A percentile compares a stretch with the other conserved stretches of the same genome.
Conservation (phyloP, 2,113 vertebrate genomes). For the Petaurus breviceps region DNA sequence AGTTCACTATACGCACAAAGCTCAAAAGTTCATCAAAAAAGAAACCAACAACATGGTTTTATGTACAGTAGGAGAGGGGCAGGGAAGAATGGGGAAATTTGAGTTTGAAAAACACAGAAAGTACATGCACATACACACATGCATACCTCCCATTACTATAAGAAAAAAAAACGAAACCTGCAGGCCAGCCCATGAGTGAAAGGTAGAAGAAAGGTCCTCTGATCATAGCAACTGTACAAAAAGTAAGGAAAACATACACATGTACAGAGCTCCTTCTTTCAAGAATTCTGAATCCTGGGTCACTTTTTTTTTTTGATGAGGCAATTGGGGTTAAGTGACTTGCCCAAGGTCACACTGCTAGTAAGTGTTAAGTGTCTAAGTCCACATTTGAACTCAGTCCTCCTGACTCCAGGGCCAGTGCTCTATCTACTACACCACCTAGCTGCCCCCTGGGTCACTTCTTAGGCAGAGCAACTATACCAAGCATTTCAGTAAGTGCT, state of each 20-base stretch:
- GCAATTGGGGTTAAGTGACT: no score
- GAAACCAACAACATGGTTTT: background rate
- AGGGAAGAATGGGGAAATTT: constrained; percentile 13
- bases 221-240: background rate
- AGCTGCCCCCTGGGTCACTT: background rate
- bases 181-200: background rate
- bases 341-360: no score
- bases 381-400: no score
- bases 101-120: constrained; percentile 47
- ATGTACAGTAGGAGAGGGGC: background rate
- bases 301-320: background rate
- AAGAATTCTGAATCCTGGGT: background rate
- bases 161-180: constrained; percentile 7
- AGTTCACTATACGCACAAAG: constrained; percentile 40
- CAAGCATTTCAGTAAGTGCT: background rate
- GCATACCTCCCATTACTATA: background rate
- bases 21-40: background rate
- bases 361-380: no score
- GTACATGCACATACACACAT: background rate
- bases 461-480: background rate
- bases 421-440: no score
- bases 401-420: no score
- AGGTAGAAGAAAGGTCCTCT: background rate
- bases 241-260: background rate
- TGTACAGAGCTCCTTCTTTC: background rate